These are phyloP conservation scores for Rhabdomys dilectus DNA, from an alignment of 2,113 vertebrate species.

Conservation along the genomic window DNA sequence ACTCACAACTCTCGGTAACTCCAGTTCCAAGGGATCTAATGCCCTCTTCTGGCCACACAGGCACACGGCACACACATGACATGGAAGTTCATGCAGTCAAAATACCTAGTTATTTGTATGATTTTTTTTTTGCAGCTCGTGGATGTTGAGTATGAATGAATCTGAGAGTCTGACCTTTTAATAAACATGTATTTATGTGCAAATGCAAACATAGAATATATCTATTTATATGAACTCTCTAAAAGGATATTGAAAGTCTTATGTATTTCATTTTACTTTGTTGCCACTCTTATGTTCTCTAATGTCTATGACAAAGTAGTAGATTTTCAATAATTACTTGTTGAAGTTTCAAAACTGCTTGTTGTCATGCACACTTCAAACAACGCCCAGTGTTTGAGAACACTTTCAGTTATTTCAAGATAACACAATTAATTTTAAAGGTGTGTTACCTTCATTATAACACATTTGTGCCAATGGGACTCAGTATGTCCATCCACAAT, in stretches of 20 bases:
- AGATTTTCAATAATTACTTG: conserved; percentile 24
- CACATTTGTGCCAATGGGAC: not conserved
- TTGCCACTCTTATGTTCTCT: not conserved
- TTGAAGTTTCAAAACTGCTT: conserved; percentile 20
- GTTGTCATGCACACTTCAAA: conserved; percentile 12
- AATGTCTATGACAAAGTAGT: not conserved
- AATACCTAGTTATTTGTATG: not conserved
- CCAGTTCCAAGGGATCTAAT: not conserved
- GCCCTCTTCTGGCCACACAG: not conserved
- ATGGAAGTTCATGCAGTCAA: not conserved
- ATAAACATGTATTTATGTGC: not conserved
- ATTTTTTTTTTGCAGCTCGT: conserved; percentile 2
- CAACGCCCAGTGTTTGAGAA: not conserved
- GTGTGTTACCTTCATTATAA: not conserved
- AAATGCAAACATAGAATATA: not conserved
- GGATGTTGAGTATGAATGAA: not conserved
- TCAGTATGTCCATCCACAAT: not conserved
- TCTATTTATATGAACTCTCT: not conserved
- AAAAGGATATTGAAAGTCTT: not conserved
- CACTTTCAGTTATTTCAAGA: conserved; percentile 13
- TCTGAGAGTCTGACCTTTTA: conserved; percentile 20
- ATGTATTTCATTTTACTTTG: not conserved
- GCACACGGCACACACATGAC: not conserved
- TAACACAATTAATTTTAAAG: conserved; percentile 25
- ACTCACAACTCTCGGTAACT: not conserved